Evolutionary conservation across 2,888 invertebrate genomes (phyloP).

Genomic region (Dyspetes luteomarginatus): DNA sequence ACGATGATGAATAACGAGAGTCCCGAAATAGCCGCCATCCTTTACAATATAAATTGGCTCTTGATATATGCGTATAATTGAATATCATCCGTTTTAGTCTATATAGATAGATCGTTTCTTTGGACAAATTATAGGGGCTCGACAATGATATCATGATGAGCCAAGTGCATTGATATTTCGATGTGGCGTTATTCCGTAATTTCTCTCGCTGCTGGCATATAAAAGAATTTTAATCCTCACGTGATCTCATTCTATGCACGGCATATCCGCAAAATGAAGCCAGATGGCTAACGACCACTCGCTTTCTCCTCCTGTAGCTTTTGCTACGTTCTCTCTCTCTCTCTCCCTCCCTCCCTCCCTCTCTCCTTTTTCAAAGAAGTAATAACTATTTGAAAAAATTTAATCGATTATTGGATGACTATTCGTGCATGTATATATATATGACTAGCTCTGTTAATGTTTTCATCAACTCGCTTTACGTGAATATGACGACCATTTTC

Average conservation of each 20-base stretch:
- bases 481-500: background rate
- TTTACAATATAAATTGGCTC: background rate
- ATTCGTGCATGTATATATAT: background rate
- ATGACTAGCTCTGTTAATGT: background rate
- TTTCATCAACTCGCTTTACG: background rate
- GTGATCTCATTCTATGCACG: constrained; percentile 44
- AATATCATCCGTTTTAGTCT: background rate
- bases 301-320: constrained; percentile 52
- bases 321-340: background rate
- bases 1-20: background rate
- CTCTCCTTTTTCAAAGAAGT: constrained; percentile 6
- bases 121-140: constrained; percentile 25
- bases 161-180: constrained; percentile 45
- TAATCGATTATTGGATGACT: constrained; percentile 20
- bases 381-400: constrained; percentile 30
- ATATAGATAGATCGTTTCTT: background rate
- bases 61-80: background rate
- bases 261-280: constrained; percentile 39
- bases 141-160: constrained; percentile 16
- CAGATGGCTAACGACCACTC: constrained; percentile 47
- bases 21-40: background rate
- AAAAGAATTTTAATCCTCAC: constrained; percentile 37
- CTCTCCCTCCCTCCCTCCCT: background rate
- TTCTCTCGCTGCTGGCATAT: background rate
- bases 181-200: constrained; percentile 44